Conservation (phyloP, 2,113 vertebrate species). For the Gopherus flavomarginatus region DNA sequence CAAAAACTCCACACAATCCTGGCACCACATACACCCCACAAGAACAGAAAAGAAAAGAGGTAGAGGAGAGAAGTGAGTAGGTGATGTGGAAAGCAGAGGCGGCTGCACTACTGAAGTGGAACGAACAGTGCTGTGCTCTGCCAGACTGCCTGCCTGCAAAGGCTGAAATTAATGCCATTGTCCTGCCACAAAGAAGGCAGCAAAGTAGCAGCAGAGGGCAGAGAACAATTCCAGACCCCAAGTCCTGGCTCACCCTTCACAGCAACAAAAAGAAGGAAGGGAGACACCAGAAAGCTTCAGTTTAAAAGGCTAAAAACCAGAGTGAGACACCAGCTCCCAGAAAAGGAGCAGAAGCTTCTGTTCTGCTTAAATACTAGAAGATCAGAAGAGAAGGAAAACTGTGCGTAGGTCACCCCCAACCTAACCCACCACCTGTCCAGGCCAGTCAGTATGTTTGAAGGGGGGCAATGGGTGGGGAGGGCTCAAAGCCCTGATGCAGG, state of each 20-base stretch:
- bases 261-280: constrained; percentile 39
- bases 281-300: constrained; percentile 47
- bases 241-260: constrained; percentile 44
- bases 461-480: accelerated
- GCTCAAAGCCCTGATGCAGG: accelerated
- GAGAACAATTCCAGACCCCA: constrained; percentile 56
- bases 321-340: constrained; percentile 27
- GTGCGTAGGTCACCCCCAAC: neutral
- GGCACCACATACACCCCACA: neutral
- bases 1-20: neutral
- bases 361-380: neutral
- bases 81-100: constrained; percentile 61
- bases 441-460: neutral
- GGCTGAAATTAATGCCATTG: constrained; percentile 89
- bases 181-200: constrained; percentile 85
- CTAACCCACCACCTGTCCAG: neutral
- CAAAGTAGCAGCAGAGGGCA: constrained; percentile 85
- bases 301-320: constrained; percentile 28
- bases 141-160: constrained; percentile 73
- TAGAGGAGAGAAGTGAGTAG: constrained; percentile 51
- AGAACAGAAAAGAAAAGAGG: neutral
- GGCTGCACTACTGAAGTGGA: constrained; percentile 84
- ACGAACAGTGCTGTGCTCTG: constrained; percentile 82
- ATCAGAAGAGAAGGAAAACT: neutral
- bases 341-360: neutral